Evolutionary conservation across 2,113 vertebrate species (phyloP).

Genomic region (Haliaeetus leucogaster): DNA sequence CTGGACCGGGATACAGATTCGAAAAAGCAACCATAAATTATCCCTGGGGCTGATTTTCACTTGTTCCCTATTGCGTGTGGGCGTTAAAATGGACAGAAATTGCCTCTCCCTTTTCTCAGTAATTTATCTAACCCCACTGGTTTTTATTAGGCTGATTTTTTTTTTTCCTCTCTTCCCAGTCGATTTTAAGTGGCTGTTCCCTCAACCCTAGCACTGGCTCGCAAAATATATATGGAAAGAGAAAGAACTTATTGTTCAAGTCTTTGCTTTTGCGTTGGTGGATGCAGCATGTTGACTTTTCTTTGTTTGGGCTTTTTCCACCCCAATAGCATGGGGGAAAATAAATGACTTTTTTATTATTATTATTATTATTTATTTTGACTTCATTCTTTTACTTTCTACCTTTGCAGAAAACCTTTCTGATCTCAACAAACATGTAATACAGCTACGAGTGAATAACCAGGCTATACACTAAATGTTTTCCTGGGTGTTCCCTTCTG

Average conservation of each 20-base stretch:
- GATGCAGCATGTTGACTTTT: not conserved
- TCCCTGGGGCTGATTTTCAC: not conserved
- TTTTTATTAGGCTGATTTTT: not conserved
- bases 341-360: fast-evolving
- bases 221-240: not conserved
- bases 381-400: not conserved
- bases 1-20: not conserved
- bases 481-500: slow-evolving; percentile 62
- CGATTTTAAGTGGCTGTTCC: not conserved
- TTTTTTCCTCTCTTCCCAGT: slow-evolving; percentile 18
- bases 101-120: slow-evolving; percentile 14
- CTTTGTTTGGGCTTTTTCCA: not conserved
- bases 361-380: not conserved
- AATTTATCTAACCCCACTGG: slow-evolving; percentile 10
- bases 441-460: not conserved
- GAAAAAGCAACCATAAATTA: not conserved
- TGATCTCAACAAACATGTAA: not conserved
- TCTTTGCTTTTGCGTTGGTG: not conserved
- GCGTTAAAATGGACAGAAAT: not conserved
- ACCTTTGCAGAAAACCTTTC: not conserved
- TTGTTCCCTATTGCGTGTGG: not conserved
- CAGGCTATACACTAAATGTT: slow-evolving; percentile 5
- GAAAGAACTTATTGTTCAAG: not conserved
- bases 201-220: not conserved
- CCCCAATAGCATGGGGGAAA: fast-evolving